phyloP scores from a whole-genome alignment of 2,797 vertebrate species.

The Sphaeramia orbicularis region DNA sequence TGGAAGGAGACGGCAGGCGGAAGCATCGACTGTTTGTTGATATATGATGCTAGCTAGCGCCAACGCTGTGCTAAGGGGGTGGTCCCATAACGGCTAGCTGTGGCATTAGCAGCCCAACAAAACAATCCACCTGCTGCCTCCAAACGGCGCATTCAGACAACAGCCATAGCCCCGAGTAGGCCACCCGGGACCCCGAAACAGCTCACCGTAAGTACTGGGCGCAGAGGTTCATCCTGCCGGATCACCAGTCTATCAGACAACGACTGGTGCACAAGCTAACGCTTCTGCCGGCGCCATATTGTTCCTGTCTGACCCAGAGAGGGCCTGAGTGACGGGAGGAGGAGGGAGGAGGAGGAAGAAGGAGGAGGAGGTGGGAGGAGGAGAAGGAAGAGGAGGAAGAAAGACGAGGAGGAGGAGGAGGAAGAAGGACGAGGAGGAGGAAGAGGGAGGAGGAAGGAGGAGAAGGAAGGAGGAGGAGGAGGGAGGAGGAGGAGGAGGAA shows the following conservation, averaged over 20 bases:
- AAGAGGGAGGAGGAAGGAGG: no score
- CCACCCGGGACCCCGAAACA: rapidly evolving
- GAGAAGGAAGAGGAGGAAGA: no score
- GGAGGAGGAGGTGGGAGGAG: no score
- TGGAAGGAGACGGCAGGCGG: not conserved
- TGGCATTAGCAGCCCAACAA: constrained; percentile 53
- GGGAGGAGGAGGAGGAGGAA: no score
- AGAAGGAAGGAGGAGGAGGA: no score
- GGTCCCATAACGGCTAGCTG: constrained; percentile 52
- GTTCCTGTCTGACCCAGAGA: constrained; percentile 75
- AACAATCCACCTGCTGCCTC: constrained; percentile 28
- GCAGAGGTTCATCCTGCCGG: constrained; percentile 87
- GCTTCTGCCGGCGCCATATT: constrained; percentile 84
- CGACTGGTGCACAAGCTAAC: constrained; percentile 76
- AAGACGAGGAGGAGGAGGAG: no score
- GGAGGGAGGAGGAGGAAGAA: not conserved
- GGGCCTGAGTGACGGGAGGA: constrained; percentile 1
- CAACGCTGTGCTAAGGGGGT: constrained; percentile 42
- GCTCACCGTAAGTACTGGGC: constrained; percentile 83
- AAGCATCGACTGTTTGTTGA: constrained; percentile 58
- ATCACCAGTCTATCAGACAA: constrained; percentile 72
- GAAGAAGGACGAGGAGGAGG: no score
- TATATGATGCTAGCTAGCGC: constrained; percentile 46
- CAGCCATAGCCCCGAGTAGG: rapidly evolving
- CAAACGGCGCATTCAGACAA: rapidly evolving